Evolutionary conservation across 2,888 invertebrate genomes (phyloP).

Genomic region (Drosophila vallismaia): DNA sequence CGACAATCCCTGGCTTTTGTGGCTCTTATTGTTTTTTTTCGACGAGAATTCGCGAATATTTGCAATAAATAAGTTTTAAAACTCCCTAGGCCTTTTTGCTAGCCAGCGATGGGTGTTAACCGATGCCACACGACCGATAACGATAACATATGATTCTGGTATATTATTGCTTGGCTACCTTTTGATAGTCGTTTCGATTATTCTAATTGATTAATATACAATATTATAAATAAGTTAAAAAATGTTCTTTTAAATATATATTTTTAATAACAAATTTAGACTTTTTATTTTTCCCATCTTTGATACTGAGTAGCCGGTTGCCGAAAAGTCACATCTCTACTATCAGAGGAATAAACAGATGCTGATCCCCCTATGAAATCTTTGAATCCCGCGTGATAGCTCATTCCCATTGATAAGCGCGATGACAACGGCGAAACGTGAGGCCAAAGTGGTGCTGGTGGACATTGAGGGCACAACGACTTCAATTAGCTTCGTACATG

Average conservation of each 20-base stretch:
- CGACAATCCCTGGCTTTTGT: background rate
- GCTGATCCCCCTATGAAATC: slow-evolving; percentile 15
- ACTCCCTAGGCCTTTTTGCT: slow-evolving; percentile 8
- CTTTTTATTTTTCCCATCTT: background rate
- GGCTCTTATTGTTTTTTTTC: background rate
- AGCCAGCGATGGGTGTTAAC: slow-evolving; percentile 23
- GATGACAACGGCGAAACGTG: slow-evolving; percentile 17
- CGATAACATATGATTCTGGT: background rate
- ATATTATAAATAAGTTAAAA: background rate
- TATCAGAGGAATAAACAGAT: slow-evolving; percentile 34
- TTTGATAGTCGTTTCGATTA: background rate
- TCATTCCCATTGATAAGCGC: slow-evolving; percentile 31
- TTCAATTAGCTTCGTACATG: slow-evolving; percentile 90
- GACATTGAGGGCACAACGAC: slow-evolving; percentile 91
- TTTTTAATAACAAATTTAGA: background rate
- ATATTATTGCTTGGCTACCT: background rate
- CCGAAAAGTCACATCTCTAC: slow-evolving; percentile 8
- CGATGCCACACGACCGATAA: slow-evolving; percentile 16
- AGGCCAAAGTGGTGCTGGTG: slow-evolving; percentile 84
- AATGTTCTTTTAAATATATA: background rate
- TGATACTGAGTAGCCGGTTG: slow-evolving; percentile 1
- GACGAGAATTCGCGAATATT: slow-evolving; percentile 1
- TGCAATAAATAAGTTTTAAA: slow-evolving; percentile 4
- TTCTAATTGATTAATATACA: background rate
- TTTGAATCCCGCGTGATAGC: slow-evolving; percentile 13